Evolutionary conservation across 2,797 vertebrate species (phyloP).

Genomic region (Mareca penelope): DNA sequence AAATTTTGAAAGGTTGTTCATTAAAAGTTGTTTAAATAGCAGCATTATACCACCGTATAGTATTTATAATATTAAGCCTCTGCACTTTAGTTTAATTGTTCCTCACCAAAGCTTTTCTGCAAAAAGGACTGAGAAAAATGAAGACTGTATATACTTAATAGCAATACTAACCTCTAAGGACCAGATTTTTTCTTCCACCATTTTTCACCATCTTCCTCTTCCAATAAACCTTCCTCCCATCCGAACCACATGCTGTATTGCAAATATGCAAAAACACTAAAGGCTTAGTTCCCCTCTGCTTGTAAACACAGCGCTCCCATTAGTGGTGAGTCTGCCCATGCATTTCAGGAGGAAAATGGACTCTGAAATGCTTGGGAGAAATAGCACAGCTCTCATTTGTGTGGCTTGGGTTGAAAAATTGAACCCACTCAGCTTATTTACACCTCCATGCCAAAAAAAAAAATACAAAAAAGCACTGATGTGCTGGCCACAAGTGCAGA

Average conservation of each 20-base stretch:
- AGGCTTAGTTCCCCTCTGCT: conserved; percentile 60
- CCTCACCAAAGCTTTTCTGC: neutral
- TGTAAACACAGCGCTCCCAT: conserved; percentile 49
- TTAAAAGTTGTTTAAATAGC: conserved; percentile 45
- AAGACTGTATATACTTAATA: neutral
- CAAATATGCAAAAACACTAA: conserved; percentile 57
- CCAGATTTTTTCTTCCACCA: neutral
- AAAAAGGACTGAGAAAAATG: neutral
- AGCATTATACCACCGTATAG: neutral
- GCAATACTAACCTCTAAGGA: neutral
- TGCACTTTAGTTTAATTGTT: conserved; percentile 2
- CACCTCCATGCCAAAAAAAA: conserved; percentile 8
- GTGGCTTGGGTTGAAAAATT: conserved; percentile 60
- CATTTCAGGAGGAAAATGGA: conserved; percentile 52
- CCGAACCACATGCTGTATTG: neutral
- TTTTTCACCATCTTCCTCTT: neutral
- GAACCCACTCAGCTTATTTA: conserved; percentile 42
- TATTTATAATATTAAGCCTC: conserved; percentile 25
- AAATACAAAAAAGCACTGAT: neutral
- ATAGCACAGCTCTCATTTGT: conserved; percentile 50
- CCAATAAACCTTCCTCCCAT: conserved; percentile 5
- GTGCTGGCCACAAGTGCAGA: conserved; percentile 22
- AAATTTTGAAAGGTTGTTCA: conserved; percentile 27
- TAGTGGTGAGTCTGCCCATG: conserved; percentile 30
- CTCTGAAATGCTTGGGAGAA: conserved; percentile 55